Base-by-base conservation (phyloP, 2,797 vertebrate genomes). In the Protosalanx chinensis region DNA sequence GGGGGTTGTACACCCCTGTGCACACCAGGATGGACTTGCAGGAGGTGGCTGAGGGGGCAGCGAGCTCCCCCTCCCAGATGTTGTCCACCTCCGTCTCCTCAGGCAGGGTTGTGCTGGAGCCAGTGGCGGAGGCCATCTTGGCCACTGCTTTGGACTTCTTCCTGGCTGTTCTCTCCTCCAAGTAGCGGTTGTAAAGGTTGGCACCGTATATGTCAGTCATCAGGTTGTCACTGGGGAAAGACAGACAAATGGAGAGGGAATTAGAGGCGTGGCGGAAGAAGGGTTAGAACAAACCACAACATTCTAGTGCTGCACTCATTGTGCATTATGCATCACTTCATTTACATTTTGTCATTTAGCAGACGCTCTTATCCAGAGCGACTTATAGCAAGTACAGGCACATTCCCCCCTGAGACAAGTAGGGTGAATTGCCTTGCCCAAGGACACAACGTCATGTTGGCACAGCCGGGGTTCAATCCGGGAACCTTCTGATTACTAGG, bases 181-280 rank as follows among this genome's bases (percentile, higher is more conserved):
- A 93, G 86, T 92, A 94, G 73, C 94, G 94, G 80, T 93, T 95
- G 91, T 96, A 98, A 27, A 97, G 92, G 75, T 97, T 97, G 71
- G 95, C 95, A 20, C 96, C 96, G 0, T 96, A 98, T 71, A 98
- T 93, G 41, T 96, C 96, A 0, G 95, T 96, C 96, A 98, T 97
- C n/a, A 95, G 83, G 53, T 98, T 98, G 81, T 97, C 96, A 68
- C 96, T 96, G 80, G 58, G 63, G 32, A 56, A 16, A 16, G 51
- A 56, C 15, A 56, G 16, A n/a, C n/a, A 16, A 16, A 56, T 56
- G 18, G 51, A 56, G 51, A 6, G 41, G 10, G 41, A 46, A 46
- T 46, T 8, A 13, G 41, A 46, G 41, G 41, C 41, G 7, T 46
- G 41, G 41, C 1, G 6, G 70, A 46, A 27, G 57, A 41, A 33